Conservation (phyloP, 2,888 invertebrate species). For the Acanthopleura granulata region DNA sequence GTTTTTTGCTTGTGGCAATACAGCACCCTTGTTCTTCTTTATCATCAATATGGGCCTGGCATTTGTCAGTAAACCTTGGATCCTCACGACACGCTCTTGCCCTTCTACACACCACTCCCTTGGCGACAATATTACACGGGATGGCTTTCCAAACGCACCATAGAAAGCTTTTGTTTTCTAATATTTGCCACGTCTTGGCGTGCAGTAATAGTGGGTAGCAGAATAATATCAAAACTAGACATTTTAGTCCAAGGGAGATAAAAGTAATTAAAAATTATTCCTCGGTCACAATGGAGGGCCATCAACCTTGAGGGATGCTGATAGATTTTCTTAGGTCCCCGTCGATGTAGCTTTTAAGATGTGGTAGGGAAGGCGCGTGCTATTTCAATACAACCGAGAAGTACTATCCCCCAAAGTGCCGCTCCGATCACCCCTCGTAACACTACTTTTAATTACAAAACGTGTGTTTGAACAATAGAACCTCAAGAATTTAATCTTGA, state of each 20-base stretch:
- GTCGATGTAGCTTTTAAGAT: slow-evolving; percentile 16
- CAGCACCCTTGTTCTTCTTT: slow-evolving; percentile 2
- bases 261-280: slow-evolving; percentile 19
- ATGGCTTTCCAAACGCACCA: background rate
- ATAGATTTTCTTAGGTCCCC: slow-evolving; percentile 15
- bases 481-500: slow-evolving; percentile 24
- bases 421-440: slow-evolving; percentile 10
- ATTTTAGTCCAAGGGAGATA: slow-evolving; percentile 16
- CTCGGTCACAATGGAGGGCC: background rate
- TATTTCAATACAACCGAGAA: slow-evolving; percentile 3
- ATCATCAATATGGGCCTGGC: background rate
- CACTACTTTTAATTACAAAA: slow-evolving; percentile 30
- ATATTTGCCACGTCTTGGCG: slow-evolving; percentile 8
- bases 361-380: slow-evolving; percentile 18
- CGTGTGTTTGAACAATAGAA: slow-evolving; percentile 24
- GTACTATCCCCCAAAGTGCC: slow-evolving; percentile 19
- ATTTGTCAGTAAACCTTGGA: background rate
- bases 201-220: background rate
- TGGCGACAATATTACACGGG: background rate
- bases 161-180: slow-evolving; percentile 5
- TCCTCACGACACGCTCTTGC: background rate
- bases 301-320: background rate
- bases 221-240: slow-evolving; percentile 3
- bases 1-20: background rate
- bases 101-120: background rate